Conservation (phyloP, 2,888 invertebrate species). For the Orthonevra nobilis region DNA sequence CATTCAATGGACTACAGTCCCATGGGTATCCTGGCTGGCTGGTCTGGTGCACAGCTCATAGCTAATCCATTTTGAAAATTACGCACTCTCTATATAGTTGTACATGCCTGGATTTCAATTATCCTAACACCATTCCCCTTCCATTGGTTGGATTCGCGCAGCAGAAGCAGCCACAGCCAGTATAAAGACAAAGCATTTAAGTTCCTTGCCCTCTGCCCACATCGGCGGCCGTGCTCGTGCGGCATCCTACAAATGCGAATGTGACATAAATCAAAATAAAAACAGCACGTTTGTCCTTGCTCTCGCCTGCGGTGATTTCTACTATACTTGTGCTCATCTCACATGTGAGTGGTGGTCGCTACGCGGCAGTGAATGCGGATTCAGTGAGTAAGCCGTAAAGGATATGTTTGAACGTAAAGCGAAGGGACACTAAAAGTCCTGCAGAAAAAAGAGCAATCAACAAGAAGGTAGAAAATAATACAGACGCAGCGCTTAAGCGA, state of each 20-base stretch:
- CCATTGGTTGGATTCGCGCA: not conserved
- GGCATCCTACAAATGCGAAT: constrained; percentile 35
- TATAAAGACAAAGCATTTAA: constrained; percentile 42
- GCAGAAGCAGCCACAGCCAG: not conserved
- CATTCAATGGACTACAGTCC: constrained; percentile 26
- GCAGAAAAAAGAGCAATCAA: constrained; percentile 63
- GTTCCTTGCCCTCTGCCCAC: too few relatives aligned
- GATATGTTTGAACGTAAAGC: constrained; percentile 9
- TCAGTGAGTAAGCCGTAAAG: not conserved
- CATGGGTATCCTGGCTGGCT: constrained; percentile 44
- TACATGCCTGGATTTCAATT: constrained; percentile 61
- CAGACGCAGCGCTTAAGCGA: constrained; percentile 63
- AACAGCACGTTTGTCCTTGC: constrained; percentile 64
- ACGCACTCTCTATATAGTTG: constrained; percentile 38
- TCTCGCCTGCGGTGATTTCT: constrained; percentile 66
- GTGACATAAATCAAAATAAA: constrained; percentile 67
- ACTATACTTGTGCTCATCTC: constrained; percentile 31
- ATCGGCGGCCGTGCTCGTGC: too few relatives aligned
- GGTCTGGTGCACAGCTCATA: constrained; percentile 21
- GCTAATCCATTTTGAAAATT: constrained; percentile 66
- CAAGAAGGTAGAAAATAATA: constrained; percentile 59
- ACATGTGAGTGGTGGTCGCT: constrained; percentile 13
- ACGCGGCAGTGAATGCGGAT: not conserved
- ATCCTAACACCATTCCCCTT: constrained; percentile 46
- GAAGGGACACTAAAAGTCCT: constrained; percentile 47